Base-by-base conservation (phyloP, 2,113 vertebrate genomes). In the Pseudolaguvia tuberculata region DNA sequence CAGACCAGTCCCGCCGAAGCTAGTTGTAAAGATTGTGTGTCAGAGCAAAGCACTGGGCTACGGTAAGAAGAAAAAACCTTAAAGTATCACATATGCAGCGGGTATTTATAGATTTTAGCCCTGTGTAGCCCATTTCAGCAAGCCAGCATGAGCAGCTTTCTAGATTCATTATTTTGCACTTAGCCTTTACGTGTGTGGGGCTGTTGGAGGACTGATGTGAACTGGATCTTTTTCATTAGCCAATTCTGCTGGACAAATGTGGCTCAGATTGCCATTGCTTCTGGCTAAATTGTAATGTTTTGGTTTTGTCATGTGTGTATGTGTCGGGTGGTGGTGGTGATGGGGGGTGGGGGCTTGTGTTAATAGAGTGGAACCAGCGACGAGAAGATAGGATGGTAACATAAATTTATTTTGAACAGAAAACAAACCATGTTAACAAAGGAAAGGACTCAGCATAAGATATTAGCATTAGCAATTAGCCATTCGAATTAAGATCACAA, bases 111-210 rank as follows among this genome's bases (percentile, higher is more conserved):
- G 77, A 68, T 82, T 83, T 77, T 42, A 35, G 56, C 58, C 53
- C 56, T 48, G 62, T 45, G 70, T 75, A 50, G 79, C 53, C 45
- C 55, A 72, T 56, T 9, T 68, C 70, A 67, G 58, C 55, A 23
- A 62, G 65, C 55, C 65, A 1, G 51, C 76, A 68, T 75, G 67
- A 75, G 75, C 74, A 80, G 62, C 13, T 2, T 83, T 88, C 85
- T 79, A 79, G 85, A 86, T 79, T 81, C 84, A 88, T 87, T 88
- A 87, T 79, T 78, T 76, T 69, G 73, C 58, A 56, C 39, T 81
- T 75, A 81, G 80, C 82, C 81, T 83, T 82, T 83, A 79, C 83
- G 76, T 70, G 8, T n/a, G 27, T 70, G 68, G 55, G 52, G 65
- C 73, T 81, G 77, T 79, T 71, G 66, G 79, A 80, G 70, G 75